Percentiles rank a stretch among this genome's conserved stretches.
These are phyloP conservation scores for Diadema setosum DNA, from an alignment of 35 echinoderm and acorn worm species.

Conservation along the genomic window DNA sequence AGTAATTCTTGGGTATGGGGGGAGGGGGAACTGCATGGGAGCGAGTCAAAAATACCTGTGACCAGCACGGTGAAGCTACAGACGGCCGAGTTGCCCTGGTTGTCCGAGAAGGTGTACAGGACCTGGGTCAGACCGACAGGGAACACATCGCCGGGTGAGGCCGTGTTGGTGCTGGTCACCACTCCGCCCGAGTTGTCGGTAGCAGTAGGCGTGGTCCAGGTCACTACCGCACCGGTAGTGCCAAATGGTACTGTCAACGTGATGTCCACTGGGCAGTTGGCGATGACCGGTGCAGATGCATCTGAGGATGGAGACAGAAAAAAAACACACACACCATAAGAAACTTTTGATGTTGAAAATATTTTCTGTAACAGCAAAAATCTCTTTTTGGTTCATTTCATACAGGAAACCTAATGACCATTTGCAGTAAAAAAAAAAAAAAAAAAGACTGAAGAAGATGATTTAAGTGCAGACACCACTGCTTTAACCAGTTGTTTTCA, in stretches of 20 bases:
- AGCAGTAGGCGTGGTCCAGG: conserved; percentile 21
- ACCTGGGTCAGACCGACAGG: not conserved
- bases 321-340: too few relatives aligned
- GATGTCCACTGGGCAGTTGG: conserved; percentile 31
- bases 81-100: not conserved
- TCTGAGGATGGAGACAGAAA: not conserved
- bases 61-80: conserved; percentile 20
- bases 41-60: not conserved
- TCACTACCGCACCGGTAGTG: not conserved
- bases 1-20: too few relatives aligned
- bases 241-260: not conserved
- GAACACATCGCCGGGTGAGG: conserved; percentile 10
- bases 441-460: too few relatives aligned
- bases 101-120: conserved; percentile 27
- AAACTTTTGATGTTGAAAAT: too few relatives aligned
- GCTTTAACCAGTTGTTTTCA: too few relatives aligned
- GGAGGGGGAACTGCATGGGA: too few relatives aligned
- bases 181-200: conserved; percentile 29
- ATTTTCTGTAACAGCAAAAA: too few relatives aligned
- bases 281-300: not conserved
- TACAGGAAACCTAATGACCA: too few relatives aligned
- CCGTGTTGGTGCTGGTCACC: not conserved
- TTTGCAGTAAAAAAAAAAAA: too few relatives aligned
- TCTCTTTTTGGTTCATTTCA: too few relatives aligned
- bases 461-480: too few relatives aligned